These are phyloP conservation scores for Hedychridium roseum DNA, from an alignment of 2,888 invertebrate genomes.

Conservation along the genomic window DNA sequence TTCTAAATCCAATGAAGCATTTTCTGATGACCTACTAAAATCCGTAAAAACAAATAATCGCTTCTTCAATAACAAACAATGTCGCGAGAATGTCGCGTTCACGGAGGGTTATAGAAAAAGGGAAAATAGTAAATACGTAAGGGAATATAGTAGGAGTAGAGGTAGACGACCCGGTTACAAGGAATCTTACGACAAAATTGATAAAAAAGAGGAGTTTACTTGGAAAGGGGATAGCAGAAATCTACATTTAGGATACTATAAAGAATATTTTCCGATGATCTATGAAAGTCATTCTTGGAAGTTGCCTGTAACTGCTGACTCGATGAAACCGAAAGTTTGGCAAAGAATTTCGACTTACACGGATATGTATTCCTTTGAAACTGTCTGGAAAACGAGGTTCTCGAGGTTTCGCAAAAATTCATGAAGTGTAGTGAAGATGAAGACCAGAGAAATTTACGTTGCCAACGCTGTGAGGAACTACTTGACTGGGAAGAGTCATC, in stretches of 20 bases:
- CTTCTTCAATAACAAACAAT: slow-evolving; percentile 17
- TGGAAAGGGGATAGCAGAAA: slow-evolving; percentile 29
- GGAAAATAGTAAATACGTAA: slow-evolving; percentile 20
- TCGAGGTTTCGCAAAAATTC: slow-evolving; percentile 35
- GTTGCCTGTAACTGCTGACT: slow-evolving; percentile 17
- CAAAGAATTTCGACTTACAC: slow-evolving; percentile 30
- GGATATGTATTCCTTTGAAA: slow-evolving; percentile 30
- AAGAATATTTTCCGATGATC: slow-evolving; percentile 33
- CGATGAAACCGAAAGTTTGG: slow-evolving; percentile 42
- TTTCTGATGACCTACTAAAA: slow-evolving; percentile 16
- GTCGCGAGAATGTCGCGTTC: slow-evolving; percentile 17
- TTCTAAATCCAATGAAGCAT: slow-evolving; percentile 18
- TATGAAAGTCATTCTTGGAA: slow-evolving; percentile 37
- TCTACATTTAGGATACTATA: slow-evolving; percentile 23
- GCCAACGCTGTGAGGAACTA: no score
- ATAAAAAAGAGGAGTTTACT: slow-evolving; percentile 16
- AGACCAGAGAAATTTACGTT: slow-evolving; percentile 35
- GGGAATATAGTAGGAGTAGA: slow-evolving; percentile 19
- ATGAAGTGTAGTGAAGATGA: slow-evolving; percentile 28
- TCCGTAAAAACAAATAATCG: slow-evolving; percentile 15
- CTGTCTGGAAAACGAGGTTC: slow-evolving; percentile 18
- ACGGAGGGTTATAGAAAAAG: slow-evolving; percentile 23
- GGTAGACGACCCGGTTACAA: slow-evolving; percentile 19
- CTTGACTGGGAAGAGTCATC: no score
- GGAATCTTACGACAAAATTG: slow-evolving; percentile 33